Evolutionary conservation across 1,140 invertebrate species (phyloP).

Genomic region (Brachionus paranguensis): DNA sequence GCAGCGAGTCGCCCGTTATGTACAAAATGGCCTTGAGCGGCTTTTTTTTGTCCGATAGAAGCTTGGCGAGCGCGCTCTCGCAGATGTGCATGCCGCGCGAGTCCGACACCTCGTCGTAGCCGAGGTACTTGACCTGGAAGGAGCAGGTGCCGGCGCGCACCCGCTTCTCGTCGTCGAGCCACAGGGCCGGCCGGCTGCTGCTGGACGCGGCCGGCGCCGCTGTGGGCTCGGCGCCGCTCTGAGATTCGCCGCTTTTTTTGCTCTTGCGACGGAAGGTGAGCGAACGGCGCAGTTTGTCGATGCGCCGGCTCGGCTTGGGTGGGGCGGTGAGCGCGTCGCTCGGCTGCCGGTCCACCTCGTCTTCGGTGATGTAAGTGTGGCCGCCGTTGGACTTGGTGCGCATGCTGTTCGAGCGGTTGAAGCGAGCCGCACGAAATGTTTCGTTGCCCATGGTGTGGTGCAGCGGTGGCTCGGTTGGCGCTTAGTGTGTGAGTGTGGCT

Average conservation of each 20-base stretch:
- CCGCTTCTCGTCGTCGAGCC: slow-evolving; percentile 93
- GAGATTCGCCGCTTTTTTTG: neutral
- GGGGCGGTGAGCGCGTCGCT: neutral
- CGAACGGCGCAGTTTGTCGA: slow-evolving; percentile 52
- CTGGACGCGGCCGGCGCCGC: neutral
- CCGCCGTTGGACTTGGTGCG: neutral
- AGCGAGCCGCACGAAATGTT: neutral
- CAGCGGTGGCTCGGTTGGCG: too few relatives aligned
- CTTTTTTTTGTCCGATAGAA: slow-evolving; percentile 51
- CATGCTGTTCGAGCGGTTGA: neutral
- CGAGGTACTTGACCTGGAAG: slow-evolving; percentile 96
- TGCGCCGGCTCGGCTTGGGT: slow-evolving; percentile 36
- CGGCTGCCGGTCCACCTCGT: neutral
- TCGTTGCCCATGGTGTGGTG: neutral
- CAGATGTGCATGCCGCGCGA: slow-evolving; percentile 98
- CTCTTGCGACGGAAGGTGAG: slow-evolving; percentile 54
- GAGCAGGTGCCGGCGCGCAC: slow-evolving; percentile 89
- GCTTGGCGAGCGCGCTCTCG: slow-evolving; percentile 88
- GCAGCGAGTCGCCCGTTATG: slow-evolving; percentile 89
- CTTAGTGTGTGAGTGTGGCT: too few relatives aligned
- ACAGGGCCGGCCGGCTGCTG: slow-evolving; percentile 76
- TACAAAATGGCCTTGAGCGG: slow-evolving; percentile 66
- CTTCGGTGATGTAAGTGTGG: neutral
- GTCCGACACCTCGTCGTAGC: slow-evolving; percentile 97
- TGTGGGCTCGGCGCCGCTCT: neutral